Conservation (phyloP, 2,113 vertebrate species). For the Burhinus bistriatus region DNA sequence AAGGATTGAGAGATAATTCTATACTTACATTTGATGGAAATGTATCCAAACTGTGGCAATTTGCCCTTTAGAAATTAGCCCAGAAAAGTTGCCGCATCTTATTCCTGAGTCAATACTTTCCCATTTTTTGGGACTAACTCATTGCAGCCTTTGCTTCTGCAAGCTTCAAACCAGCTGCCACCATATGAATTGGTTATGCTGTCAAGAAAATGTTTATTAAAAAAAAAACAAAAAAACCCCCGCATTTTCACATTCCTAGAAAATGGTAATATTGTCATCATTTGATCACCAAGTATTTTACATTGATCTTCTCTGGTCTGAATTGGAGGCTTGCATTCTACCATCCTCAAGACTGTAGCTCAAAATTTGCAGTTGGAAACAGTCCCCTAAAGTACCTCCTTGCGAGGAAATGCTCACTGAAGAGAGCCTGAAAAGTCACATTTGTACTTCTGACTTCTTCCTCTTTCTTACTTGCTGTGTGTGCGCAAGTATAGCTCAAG, state of each 20-base stretch:
- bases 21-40: background rate
- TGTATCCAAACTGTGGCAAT: background rate
- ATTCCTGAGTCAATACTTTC: background rate
- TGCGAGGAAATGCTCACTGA: fast-evolving
- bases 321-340: background rate
- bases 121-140: background rate
- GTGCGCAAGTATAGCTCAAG: background rate
- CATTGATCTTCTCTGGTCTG: background rate
- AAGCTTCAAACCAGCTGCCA: background rate
- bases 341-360: background rate
- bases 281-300: background rate
- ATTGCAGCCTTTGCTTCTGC: background rate
- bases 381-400: background rate
- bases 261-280: background rate
- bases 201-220: background rate
- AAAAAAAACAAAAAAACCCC: background rate
- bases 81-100: background rate
- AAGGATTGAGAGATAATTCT: background rate
- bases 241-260: background rate
- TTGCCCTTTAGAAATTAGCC: background rate
- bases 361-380: background rate
- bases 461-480: background rate
- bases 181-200: background rate
- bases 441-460: background rate
- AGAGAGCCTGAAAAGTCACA: background rate